Conservation (phyloP, 1,140 invertebrate genomes). For the Choristoneura fumiferana region DNA sequence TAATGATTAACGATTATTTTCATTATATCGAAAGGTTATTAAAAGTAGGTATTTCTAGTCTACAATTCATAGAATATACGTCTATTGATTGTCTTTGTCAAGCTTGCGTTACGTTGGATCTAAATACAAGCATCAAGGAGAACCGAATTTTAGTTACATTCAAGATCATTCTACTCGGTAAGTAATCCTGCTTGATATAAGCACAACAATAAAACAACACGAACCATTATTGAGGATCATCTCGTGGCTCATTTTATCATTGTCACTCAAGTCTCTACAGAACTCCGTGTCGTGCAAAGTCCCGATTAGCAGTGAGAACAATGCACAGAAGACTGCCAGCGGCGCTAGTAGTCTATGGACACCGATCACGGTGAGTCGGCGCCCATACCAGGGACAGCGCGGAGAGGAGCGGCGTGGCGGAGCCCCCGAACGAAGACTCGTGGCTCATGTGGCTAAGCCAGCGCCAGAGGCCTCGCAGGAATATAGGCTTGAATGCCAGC, state of each 20-base stretch:
- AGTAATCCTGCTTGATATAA: too few relatives aligned
- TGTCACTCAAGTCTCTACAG: conserved; percentile 73
- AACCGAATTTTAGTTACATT: too few relatives aligned
- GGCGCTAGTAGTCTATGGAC: conserved; percentile 88
- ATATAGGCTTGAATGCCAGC: conserved; percentile 90
- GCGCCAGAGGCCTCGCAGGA: conserved; percentile 90
- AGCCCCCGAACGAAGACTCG: conserved; percentile 82
- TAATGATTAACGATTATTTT: too few relatives aligned
- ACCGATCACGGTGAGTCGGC: conserved; percentile 81
- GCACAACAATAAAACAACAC: not conserved
- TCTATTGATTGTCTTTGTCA: too few relatives aligned
- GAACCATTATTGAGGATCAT: conserved; percentile 19
- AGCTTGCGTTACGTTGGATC: too few relatives aligned
- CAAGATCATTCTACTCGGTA: too few relatives aligned
- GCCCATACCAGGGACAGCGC: conserved; percentile 83
- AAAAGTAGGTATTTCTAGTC: too few relatives aligned
- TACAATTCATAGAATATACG: too few relatives aligned
- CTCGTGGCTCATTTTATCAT: conserved; percentile 55
- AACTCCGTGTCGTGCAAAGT: conserved; percentile 95
- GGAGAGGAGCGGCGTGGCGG: conserved; percentile 82
- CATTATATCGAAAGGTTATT: too few relatives aligned
- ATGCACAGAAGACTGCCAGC: conserved; percentile 90
- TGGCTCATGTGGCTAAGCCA: conserved; percentile 76
- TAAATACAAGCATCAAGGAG: too few relatives aligned
- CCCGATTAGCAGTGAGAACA: conserved; percentile 89